Conservation (phyloP, 2,888 invertebrate species). For the Netelia melanura region DNA sequence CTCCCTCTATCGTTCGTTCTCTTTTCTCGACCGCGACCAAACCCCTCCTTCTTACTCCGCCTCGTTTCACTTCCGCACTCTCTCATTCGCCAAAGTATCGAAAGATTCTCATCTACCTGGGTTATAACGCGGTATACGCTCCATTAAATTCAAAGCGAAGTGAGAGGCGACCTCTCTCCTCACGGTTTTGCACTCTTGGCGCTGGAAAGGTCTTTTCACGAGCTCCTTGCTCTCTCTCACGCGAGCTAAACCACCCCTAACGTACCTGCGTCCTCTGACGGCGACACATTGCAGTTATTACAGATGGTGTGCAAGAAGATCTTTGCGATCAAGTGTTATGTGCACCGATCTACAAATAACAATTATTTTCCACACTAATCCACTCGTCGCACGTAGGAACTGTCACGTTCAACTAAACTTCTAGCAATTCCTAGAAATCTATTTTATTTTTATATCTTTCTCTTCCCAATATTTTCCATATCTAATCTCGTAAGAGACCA, state of each 20-base stretch:
- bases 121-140: constrained; percentile 47
- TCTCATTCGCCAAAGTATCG: constrained; percentile 56
- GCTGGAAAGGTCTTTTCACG: neutral
- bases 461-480: too few species aligned
- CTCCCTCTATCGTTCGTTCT: neutral
- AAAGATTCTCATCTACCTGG: constrained; percentile 61
- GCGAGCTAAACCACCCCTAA: constrained; percentile 21
- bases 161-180: constrained; percentile 37
- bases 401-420: too few species aligned
- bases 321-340: neutral
- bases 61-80: neutral
- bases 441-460: too few species aligned
- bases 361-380: too few species aligned
- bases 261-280: neutral
- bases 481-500: too few species aligned
- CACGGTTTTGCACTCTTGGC: constrained; percentile 5
- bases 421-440: too few species aligned
- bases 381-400: too few species aligned
- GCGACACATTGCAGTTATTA: neutral
- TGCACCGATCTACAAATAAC: too few species aligned
- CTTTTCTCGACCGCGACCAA: neutral
- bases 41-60: neutral
- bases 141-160: constrained; percentile 61
- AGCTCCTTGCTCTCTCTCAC: constrained; percentile 33
- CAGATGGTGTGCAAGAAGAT: constrained; percentile 5